phyloP scores from a whole-genome alignment of 2,888 invertebrate genomes.

The Melinaea marsaeus region DNA sequence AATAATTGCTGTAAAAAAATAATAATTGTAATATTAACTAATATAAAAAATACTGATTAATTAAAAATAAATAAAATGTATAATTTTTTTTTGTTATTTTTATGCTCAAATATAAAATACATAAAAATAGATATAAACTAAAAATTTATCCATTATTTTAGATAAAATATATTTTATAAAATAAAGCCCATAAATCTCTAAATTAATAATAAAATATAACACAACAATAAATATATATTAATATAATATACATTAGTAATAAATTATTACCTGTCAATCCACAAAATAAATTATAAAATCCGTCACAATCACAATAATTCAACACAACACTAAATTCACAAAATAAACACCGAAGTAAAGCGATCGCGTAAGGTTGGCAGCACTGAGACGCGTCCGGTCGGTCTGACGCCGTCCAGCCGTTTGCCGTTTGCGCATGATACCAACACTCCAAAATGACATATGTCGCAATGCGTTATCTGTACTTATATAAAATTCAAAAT shows the following conservation, averaged over 20 bases:
- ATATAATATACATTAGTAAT: background rate
- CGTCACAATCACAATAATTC: background rate
- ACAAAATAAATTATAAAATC: background rate
- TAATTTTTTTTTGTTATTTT: no score
- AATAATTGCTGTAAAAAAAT: no score
- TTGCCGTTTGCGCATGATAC: conserved; percentile 73
- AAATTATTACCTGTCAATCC: conserved; percentile 1
- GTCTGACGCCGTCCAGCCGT: conserved; percentile 43
- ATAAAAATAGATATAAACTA: no score
- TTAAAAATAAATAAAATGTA: no score
- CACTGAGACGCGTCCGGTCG: conserved; percentile 17
- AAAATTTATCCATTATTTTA: no score
- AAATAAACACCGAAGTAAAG: conserved; percentile 13
- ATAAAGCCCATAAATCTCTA: no score
- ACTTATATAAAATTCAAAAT: conserved; percentile 30
- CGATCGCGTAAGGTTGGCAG: conserved; percentile 11
- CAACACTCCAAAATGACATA: conserved; percentile 59
- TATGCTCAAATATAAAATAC: no score
- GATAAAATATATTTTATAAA: no score
- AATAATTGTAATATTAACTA: no score
- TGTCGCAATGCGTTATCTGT: conserved; percentile 70
- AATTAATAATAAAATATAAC: background rate
- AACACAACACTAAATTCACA: conserved; percentile 4
- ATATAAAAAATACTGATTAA: no score
- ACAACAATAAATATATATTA: background rate